Evolutionary conservation across 2,113 vertebrate genomes (phyloP), one percentile per base, ranked within the genome.

Genomic region (cattle (Bos taurus)): DNA sequence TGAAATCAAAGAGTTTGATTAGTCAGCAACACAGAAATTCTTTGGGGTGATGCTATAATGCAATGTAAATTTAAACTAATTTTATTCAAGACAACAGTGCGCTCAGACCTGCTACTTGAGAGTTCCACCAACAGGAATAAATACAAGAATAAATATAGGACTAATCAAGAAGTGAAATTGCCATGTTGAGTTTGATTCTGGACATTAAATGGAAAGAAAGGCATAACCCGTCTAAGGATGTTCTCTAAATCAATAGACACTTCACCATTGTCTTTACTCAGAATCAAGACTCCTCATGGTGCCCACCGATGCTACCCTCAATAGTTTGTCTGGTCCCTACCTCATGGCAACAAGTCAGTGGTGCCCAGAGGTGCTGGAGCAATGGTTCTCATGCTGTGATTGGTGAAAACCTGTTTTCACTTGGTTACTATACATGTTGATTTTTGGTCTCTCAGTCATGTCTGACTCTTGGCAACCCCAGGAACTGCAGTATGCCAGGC

Each of bases 51-150:
- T 54, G 54, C 40, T 56, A 7, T 57, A 67, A 67, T 28, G 26
- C 25, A 92, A 16, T 57, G 14, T 59, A 74, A 81, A 52, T 94
- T 56, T 91, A n/a, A 88, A 62, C 28, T 93, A 17, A 84, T 82
- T 46, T 77, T 59, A 17, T 84, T 91, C 56, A 93, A 48, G 14
- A 5, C 33, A 88, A 7, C 26, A 16, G 6, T 84, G 43, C 7
- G 67, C 28, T 80, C 21, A 50, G 36, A 74, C 14, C 23, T 43
- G 1, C 10, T 89, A 8, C 71, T 88, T 52, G 77, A 7, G 21
- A 54, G 85, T 84, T 57, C 74, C 10, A 57, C 26, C 59, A 30
- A 15, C 19, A 14, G 4, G 19, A 83, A 83, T 56, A 83, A 81
- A 82, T n/a, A 82, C 16, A 82, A 23, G 17, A 54, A n/a, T n/a